A percentile compares a stretch with the other conserved stretches of the same genome.
Evolutionary conservation across 2,888 invertebrate genomes (phyloP).

Genomic region (Spialia ferax): DNA sequence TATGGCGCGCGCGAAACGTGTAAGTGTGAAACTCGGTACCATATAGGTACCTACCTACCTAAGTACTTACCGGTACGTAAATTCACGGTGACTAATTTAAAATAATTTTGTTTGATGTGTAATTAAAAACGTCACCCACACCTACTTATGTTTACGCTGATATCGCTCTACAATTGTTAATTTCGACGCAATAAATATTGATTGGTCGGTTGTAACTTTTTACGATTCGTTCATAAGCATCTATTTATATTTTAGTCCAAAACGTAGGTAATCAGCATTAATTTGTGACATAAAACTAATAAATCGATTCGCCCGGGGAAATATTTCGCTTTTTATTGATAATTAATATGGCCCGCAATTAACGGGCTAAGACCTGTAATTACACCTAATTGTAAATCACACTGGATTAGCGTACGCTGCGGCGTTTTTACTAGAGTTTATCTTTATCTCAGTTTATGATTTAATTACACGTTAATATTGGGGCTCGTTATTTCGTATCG

Average conservation of each 20-base stretch:
- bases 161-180: conserved; percentile 18
- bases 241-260: conserved; percentile 47
- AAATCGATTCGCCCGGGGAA: conserved; percentile 60
- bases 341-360: conserved; percentile 83
- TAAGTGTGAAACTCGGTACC: conserved; percentile 17
- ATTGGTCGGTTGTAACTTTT: conserved; percentile 45
- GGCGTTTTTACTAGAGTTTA: conserved; percentile 67
- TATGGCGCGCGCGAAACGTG: background rate
- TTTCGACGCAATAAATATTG: conserved; percentile 43
- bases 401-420: conserved; percentile 68
- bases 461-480: conserved; percentile 77
- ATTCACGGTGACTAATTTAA: conserved; percentile 25
- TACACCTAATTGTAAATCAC: conserved; percentile 81
- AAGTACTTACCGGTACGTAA: too few relatives aligned
- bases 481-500: conserved; percentile 65
- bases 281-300: conserved; percentile 53
- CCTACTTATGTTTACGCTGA: conserved; percentile 21
- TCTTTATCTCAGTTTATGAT: conserved; percentile 81
- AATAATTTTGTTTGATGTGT: conserved; percentile 41
- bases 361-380: conserved; percentile 68
- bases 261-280: conserved; percentile 50
- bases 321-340: conserved; percentile 68
- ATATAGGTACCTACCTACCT: too few relatives aligned
- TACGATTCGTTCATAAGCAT: conserved; percentile 45
- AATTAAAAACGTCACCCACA: conserved; percentile 45